These are phyloP conservation scores for human DNA, from an alignment of 2,113 vertebrate species.

Conservation along the genomic window GRCh38 chrX:143794501-143795000, in stretches of 20 bases:
- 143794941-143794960: not conserved
- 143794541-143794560: not conserved
- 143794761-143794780: not conserved
- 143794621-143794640: not conserved
- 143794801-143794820: not conserved
- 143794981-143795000: not conserved
- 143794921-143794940: not conserved
- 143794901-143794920: not conserved
- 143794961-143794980: not conserved
- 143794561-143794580: not conserved
- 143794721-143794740: not conserved
- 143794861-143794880: not conserved
- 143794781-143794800: not conserved
- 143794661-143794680: not conserved
- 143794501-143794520: not conserved
- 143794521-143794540: not conserved
- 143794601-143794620: not conserved
- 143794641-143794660: not conserved
- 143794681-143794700: not conserved
- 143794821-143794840: not conserved
- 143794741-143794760: not conserved
- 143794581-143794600: not conserved
- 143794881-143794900: not conserved
- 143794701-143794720: not conserved
- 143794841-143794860: not conserved